These are phyloP conservation scores for Macrotus californicus DNA, from an alignment of 2,113 vertebrate genomes.

Conservation along the genomic window DNA sequence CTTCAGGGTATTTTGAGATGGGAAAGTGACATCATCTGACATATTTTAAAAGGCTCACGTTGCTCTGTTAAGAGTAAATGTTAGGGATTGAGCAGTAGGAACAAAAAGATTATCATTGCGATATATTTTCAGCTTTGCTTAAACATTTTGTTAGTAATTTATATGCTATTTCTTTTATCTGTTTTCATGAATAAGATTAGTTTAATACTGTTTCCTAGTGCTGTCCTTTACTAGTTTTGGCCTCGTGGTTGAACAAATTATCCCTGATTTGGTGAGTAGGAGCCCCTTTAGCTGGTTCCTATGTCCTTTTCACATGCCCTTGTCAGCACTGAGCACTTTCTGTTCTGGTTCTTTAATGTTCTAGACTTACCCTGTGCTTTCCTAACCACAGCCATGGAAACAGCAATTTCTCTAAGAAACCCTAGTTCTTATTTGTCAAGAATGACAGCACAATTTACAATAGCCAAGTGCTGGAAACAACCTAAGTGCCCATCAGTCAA, in stretches of 20 bases:
- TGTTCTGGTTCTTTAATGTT: not conserved
- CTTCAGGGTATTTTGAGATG: not conserved
- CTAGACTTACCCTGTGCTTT: not conserved
- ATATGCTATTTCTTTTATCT: not conserved
- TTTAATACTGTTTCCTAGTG: not conserved
- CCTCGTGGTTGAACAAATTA: not conserved
- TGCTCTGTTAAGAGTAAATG: not conserved
- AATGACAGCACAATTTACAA: no score
- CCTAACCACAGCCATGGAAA: not conserved
- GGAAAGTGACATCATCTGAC: not conserved
- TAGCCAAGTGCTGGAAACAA: no score
- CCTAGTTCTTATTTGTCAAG: not conserved
- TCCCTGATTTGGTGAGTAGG: not conserved
- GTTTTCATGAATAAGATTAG: not conserved
- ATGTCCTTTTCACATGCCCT: not conserved
- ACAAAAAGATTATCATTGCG: not conserved
- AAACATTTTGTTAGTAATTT: not conserved
- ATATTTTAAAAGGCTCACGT: not conserved
- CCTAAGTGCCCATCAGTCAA: no score
- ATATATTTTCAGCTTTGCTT: not conserved
- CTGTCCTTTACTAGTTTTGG: not conserved
- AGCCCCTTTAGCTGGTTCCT: not conserved
- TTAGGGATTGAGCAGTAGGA: not conserved
- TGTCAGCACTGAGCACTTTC: not conserved
- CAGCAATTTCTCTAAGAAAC: not conserved